These are phyloP conservation scores for Balaenoptera acutorostrata DNA, from an alignment of 2,113 vertebrate species.

Conservation along the genomic window DNA sequence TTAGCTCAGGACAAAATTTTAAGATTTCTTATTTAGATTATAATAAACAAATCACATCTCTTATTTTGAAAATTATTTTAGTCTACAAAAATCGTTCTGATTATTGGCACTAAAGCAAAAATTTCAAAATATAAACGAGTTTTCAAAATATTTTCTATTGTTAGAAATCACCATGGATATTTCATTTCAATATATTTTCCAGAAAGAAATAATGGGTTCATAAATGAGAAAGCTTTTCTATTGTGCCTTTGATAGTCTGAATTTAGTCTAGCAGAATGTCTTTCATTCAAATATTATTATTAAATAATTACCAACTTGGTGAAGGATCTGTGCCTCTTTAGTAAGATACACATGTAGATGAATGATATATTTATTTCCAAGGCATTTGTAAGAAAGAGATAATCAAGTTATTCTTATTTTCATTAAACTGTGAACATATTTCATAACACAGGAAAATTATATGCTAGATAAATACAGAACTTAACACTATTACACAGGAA, in stretches of 20 bases:
- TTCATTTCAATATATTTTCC: background rate
- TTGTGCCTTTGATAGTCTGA: background rate
- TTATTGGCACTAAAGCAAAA: background rate
- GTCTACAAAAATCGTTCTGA: background rate
- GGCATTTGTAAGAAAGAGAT: background rate
- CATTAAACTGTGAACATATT: background rate
- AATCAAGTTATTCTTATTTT: background rate
- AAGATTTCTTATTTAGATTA: background rate
- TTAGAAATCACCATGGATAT: background rate
- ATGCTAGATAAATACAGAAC: background rate
- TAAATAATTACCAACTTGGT: background rate
- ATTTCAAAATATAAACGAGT: background rate
- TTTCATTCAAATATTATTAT: slow-evolving; percentile 7
- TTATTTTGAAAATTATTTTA: background rate
- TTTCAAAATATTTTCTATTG: background rate
- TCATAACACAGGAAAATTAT: background rate
- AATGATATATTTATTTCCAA: background rate
- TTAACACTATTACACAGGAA: background rate
- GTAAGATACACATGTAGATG: background rate
- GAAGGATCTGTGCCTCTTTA: background rate
- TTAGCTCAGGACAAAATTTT: background rate
- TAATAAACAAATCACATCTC: background rate
- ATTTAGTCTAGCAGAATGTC: background rate
- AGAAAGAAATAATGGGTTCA: background rate
- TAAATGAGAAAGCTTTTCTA: background rate